phyloP scores from a whole-genome alignment of 2,888 invertebrate species.

The Cataglyphis livida region DNA sequence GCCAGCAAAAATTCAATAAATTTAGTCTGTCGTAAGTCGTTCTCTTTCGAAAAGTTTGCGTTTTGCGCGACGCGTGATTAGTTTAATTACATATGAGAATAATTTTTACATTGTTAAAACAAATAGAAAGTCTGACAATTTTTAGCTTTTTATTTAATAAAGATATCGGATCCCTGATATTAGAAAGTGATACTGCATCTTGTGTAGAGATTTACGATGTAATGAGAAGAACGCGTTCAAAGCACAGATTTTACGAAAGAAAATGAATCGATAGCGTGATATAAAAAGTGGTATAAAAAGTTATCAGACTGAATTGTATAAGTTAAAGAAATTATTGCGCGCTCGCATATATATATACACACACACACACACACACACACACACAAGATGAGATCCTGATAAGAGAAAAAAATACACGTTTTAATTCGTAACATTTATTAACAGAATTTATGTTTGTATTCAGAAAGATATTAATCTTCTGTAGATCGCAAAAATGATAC shows the following conservation, averaged over 20 bases:
- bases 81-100: slow-evolving; percentile 19
- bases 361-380: too few relatives aligned
- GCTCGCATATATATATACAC: neutral
- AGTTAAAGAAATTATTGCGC: neutral
- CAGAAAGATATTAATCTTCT: slow-evolving; percentile 11
- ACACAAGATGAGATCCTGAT: neutral
- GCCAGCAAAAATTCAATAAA: slow-evolving; percentile 59
- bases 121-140: slow-evolving; percentile 64
- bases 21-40: neutral
- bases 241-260: slow-evolving; percentile 11
- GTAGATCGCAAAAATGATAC: neutral
- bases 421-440: slow-evolving; percentile 4
- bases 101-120: slow-evolving; percentile 45
- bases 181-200: slow-evolving; percentile 52
- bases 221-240: neutral
- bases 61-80: slow-evolving; percentile 16
- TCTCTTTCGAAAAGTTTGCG: slow-evolving; percentile 44
- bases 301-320: slow-evolving; percentile 8
- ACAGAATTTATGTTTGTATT: slow-evolving; percentile 8
- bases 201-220: neutral
- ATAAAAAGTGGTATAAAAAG: neutral
- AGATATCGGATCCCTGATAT: slow-evolving; percentile 42
- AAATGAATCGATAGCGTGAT: neutral
- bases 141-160: slow-evolving; percentile 68
- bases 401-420: neutral